Percentiles rank a stretch among this genome's conserved stretches.
phyloP scores from a whole-genome alignment of 2,113 vertebrate genomes.

The Antennarius striatus region DNA sequence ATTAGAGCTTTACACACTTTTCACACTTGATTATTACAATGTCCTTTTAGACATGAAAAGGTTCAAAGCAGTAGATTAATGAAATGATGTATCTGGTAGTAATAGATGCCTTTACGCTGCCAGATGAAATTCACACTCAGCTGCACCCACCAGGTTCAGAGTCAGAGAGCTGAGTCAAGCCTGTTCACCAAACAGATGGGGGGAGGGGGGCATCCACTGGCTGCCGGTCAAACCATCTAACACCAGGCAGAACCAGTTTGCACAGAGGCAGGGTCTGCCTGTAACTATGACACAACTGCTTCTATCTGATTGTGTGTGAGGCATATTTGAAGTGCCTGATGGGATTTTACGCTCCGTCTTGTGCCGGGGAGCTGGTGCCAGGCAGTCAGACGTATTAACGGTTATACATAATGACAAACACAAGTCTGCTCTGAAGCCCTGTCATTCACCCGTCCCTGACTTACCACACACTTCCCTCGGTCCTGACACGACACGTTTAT shows the following conservation, averaged over 20 bases:
- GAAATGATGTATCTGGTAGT: not conserved
- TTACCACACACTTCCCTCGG: conserved; percentile 53
- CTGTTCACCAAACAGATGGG: conserved; percentile 25
- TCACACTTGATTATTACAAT: not conserved
- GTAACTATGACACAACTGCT: conserved; percentile 9
- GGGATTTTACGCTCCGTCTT: conserved; percentile 46
- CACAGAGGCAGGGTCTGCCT: not conserved
- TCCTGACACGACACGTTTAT: conserved; percentile 18
- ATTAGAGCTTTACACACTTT: no score
- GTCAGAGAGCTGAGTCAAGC: conserved; percentile 59
- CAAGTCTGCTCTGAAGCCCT: conserved; percentile 22
- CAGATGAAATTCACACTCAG: no score
- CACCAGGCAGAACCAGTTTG: conserved; percentile 36
- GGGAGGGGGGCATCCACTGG: conserved; percentile 1
- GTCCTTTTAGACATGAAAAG: not conserved
- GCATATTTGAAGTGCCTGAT: conserved; percentile 28
- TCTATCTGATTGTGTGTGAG: conserved; percentile 15
- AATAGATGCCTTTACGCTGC: not conserved
- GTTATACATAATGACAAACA: conserved; percentile 55
- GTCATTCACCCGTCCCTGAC: conserved; percentile 32
- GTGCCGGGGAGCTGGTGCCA: conserved; percentile 19
- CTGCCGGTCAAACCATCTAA: conserved; percentile 34
- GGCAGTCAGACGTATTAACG: conserved; percentile 27
- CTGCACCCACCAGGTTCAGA: conserved; percentile 11
- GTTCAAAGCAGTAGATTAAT: not conserved